phyloP scores from a whole-genome alignment of 2,888 invertebrate species.

The Pherbina coryleti region DNA sequence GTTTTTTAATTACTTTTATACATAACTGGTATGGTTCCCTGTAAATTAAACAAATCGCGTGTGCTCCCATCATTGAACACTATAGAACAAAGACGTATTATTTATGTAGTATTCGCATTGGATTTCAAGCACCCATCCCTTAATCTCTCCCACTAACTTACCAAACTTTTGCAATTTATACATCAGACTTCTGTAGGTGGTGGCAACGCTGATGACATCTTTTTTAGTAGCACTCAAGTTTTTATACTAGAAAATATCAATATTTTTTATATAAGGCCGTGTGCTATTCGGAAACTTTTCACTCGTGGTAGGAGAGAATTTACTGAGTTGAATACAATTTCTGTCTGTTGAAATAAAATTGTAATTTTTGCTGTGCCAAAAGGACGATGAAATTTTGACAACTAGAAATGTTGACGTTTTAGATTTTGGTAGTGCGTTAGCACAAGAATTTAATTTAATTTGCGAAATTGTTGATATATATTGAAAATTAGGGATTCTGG shows the following conservation, averaged over 20 bases:
- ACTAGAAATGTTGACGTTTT: too few relatives aligned
- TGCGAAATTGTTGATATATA: too few relatives aligned
- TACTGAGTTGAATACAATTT: too few relatives aligned
- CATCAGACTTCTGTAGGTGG: conserved; percentile 76
- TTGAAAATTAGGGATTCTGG: too few relatives aligned
- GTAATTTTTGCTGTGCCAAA: too few relatives aligned
- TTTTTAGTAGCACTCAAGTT: conserved; percentile 77
- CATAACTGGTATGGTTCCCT: conserved; percentile 92
- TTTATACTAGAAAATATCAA: conserved; percentile 74
- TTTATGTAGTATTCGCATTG: not conserved
- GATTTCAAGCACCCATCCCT: not conserved
- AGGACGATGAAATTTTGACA: too few relatives aligned
- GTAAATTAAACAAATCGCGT: conserved; percentile 85
- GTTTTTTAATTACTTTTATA: conserved; percentile 78
- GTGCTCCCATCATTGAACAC: conserved; percentile 90
- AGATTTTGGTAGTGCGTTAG: too few relatives aligned
- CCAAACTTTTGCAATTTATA: conserved; percentile 79
- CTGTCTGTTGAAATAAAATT: too few relatives aligned
- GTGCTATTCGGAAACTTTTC: too few relatives aligned
- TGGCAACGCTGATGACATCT: conserved; percentile 77
- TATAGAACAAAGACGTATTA: conserved; percentile 63
- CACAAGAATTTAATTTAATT: too few relatives aligned
- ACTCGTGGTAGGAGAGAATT: too few relatives aligned
- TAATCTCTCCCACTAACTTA: conserved; percentile 66
- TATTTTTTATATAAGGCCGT: conserved; percentile 10